Base-by-base conservation (phyloP, 2,888 invertebrate species). In the Synanthedon vespiformis region DNA sequence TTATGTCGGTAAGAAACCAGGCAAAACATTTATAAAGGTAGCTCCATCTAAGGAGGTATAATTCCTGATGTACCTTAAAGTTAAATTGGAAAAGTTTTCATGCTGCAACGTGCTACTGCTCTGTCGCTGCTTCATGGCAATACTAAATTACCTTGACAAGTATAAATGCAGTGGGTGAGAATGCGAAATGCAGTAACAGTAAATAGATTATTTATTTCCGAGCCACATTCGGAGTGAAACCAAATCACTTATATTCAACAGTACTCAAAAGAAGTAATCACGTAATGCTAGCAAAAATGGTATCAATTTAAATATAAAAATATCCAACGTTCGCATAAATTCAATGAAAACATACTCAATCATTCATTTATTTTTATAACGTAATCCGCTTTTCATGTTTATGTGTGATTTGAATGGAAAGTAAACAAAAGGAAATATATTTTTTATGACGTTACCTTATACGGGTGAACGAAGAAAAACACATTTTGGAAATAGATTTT, bases 51-150 rank as follows among this genome's bases (percentile, higher is more conserved):
- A 72, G 71, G 70, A 72, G 68, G 60, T 66, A 71, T 70, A 64
- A 71, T 77, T 74, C 68, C 70, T 77, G 75, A 73, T 75, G 70
- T 72, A 73, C 69, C 71, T 67, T 77, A 70, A 79, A 81, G 78
- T 80, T 81, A 80, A 72, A 81, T 81, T 80, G 78, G 81, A 80
- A 80, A 80, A 81, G 76, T 81, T 81, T 66, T 63, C 65, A 61
- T 61, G 61, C 60, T 71, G 74, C 74, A 76, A 68, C 70, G 72
- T 72, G 68, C 70, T 69, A 65, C 71, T 72, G 64, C 72, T 68
- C 68, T 70, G 66, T 66, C 44, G 69, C 61, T 62, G 61, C 64
- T 62, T 62, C 59, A 44, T 44, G 64, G 61, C 64, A 69, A 65
- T 65, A 64, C 67, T 68, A 63, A 12, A 44, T 11, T 44, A 44